A percentile compares a stretch with the other conserved stretches of the same genome.
These are phyloP conservation scores for Epiperipatus broadwayi DNA, from an alignment of 2,888 invertebrate species.

Conservation along the genomic window DNA sequence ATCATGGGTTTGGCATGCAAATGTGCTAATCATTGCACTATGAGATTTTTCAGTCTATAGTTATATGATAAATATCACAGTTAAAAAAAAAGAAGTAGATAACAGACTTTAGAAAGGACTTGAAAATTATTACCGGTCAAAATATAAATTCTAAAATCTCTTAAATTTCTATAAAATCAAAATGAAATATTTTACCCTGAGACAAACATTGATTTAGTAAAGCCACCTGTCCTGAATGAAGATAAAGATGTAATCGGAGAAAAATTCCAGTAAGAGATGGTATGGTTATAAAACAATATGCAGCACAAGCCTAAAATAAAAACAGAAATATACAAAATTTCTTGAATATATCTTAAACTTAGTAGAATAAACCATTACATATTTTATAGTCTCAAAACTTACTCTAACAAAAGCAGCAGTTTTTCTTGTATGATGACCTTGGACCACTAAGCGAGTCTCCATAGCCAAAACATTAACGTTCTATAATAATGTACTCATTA, in stretches of 20 bases:
- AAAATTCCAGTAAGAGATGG: conserved; percentile 74
- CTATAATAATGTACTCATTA: conserved; percentile 35
- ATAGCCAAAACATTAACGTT: conserved; percentile 61
- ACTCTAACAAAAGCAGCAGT: conserved; percentile 62
- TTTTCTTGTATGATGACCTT: conserved; percentile 53
- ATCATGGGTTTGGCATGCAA: too few relatives aligned
- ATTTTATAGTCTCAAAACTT: conserved; percentile 16
- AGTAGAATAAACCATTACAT: not conserved
- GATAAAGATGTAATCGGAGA: conserved; percentile 58
- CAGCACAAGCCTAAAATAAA: conserved; percentile 55
- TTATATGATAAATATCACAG: too few relatives aligned
- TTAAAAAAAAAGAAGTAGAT: too few relatives aligned
- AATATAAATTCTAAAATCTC: too few relatives aligned
- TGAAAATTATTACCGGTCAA: too few relatives aligned
- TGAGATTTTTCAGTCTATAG: too few relatives aligned
- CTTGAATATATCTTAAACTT: not conserved
- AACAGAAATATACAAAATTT: conserved; percentile 7
- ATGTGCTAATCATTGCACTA: too few relatives aligned
- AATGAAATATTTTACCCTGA: conserved; percentile 10
- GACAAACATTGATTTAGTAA: not conserved
- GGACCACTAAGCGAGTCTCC: conserved; percentile 44
- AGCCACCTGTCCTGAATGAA: conserved; percentile 43
- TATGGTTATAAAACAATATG: conserved; percentile 85
- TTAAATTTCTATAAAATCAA: too few relatives aligned
- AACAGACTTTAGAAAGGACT: too few relatives aligned